Conservation (phyloP, 2,797 vertebrate species). For the Sebastes cheni region DNA sequence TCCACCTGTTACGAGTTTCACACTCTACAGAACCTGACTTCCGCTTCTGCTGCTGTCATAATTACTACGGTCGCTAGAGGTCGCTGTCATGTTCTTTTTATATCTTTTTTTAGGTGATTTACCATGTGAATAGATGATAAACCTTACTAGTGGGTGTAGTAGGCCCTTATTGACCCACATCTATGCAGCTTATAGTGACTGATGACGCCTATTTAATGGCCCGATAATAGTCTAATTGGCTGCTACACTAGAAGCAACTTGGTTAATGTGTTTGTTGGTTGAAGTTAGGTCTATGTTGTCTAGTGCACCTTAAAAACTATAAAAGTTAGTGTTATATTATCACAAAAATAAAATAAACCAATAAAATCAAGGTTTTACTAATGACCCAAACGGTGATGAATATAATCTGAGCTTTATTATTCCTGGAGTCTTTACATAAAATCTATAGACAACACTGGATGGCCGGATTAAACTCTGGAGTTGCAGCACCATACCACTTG, state of each 20-base stretch:
- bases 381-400: not conserved
- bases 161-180: no score
- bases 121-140: no score
- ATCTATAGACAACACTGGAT: not conserved
- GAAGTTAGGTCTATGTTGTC: not conserved
- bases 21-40: no score
- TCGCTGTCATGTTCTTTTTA: no score
- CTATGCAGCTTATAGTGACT: no score
- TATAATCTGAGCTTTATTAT: no score
- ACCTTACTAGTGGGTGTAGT: not conserved
- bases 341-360: not conserved
- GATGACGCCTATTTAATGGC: no score
- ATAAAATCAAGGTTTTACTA: not conserved
- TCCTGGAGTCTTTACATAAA: not conserved
- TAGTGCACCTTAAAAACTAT: not conserved
- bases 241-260: not conserved
- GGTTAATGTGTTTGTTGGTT: not conserved
- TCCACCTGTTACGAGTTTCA: no score
- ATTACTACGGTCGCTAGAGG: no score
- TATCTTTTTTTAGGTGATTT: no score
- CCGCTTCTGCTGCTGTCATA: no score
- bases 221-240: no score
- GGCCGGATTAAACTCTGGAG: not conserved
- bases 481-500: not conserved
- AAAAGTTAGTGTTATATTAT: not conserved